These are phyloP conservation scores for Todus mexicanus DNA, from an alignment of 2,797 vertebrate species.

Conservation along the genomic window DNA sequence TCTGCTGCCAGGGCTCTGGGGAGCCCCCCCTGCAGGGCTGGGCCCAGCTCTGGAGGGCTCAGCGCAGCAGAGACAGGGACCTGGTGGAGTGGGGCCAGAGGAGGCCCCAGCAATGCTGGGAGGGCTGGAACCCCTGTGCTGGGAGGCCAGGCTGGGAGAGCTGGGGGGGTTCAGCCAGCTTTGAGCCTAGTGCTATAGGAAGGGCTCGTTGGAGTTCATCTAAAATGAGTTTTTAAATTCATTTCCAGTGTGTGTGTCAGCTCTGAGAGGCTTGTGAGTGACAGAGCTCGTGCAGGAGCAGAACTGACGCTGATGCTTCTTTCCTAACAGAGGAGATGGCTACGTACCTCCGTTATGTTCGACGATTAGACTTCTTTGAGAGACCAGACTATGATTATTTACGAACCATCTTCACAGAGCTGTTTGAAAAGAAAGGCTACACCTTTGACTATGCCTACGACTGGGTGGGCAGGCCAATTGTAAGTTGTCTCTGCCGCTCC, in stretches of 20 bases:
- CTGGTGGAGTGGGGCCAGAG: no score
- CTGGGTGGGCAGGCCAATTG: constrained; percentile 98
- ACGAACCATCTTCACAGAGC: constrained; percentile 93
- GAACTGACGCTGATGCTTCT: background rate
- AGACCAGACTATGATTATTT: constrained; percentile 98
- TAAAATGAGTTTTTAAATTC: background rate
- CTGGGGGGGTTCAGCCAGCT: background rate
- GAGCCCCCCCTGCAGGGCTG: no score
- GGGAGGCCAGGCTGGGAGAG: no score
- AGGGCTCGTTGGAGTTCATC: background rate
- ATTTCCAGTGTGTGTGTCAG: background rate
- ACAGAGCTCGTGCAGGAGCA: background rate
- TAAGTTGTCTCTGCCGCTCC: constrained; percentile 75
- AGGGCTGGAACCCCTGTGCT: no score
- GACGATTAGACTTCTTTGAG: constrained; percentile 97
- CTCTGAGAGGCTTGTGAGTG: background rate
- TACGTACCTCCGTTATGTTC: constrained; percentile 94
- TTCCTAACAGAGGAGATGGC: constrained; percentile 93
- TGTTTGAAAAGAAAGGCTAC: constrained; percentile 97
- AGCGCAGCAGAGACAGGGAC: no score
- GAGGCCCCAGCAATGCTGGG: no score
- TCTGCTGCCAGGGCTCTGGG: no score
- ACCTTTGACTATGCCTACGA: constrained; percentile 97
- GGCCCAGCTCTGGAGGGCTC: no score
- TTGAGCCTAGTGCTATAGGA: background rate